These are phyloP conservation scores for Acromyrmex heyeri DNA, from an alignment of 1,140 invertebrate genomes.

Conservation along the genomic window DNA sequence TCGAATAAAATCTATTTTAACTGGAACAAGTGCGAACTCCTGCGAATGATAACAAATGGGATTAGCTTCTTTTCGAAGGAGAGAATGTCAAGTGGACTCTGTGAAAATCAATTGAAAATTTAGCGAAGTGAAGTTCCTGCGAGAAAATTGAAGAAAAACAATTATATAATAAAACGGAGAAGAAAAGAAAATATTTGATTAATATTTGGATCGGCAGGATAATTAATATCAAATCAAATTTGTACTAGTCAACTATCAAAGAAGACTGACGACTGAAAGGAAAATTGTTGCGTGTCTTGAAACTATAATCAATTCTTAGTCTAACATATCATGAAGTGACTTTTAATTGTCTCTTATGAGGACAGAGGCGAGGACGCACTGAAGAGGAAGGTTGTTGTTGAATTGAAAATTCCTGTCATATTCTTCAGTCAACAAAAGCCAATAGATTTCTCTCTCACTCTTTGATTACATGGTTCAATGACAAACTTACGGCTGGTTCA, in stretches of 20 bases:
- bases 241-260: neutral
- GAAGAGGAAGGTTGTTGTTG: neutral
- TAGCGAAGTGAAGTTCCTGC: neutral
- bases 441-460: neutral
- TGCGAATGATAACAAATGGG: neutral
- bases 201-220: neutral
- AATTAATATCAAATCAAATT: neutral
- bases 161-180: neutral
- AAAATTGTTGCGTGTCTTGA: neutral
- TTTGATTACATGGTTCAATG: neutral
- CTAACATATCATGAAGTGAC: neutral
- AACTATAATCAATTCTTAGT: neutral
- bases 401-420: neutral
- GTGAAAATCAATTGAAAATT: neutral
- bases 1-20: too few species aligned
- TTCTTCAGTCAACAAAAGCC: neutral
- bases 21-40: neutral
- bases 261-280: neutral
- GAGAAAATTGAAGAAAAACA: neutral
- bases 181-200: neutral
- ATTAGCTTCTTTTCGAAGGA: neutral
- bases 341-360: neutral
- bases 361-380: neutral
- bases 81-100: neutral
- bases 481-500: constrained; percentile 4